These are phyloP conservation scores for Hirtodrosophila histrioides DNA, from an alignment of 2,888 invertebrate genomes.

Conservation along the genomic window DNA sequence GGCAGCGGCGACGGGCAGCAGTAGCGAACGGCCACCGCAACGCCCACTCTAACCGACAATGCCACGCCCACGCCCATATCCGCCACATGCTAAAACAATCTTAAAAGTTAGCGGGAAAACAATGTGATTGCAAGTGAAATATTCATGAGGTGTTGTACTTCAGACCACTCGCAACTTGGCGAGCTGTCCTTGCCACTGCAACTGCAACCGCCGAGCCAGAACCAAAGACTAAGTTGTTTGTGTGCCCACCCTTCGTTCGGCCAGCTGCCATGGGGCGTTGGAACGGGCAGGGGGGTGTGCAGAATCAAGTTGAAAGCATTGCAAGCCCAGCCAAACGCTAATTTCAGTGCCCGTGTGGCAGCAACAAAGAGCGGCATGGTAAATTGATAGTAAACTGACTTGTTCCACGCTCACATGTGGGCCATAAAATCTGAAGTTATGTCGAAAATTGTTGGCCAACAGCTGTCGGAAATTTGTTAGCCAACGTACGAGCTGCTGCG, in stretches of 20 bases:
- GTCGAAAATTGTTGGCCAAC: slow-evolving; percentile 66
- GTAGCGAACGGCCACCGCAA: slow-evolving; percentile 14
- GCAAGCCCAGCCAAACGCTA: slow-evolving; percentile 51
- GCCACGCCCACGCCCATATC: slow-evolving; percentile 65
- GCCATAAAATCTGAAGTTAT: slow-evolving; percentile 74
- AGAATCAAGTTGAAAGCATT: no score
- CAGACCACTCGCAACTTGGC: slow-evolving; percentile 37
- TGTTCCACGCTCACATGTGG: slow-evolving; percentile 64
- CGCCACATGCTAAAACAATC: slow-evolving; percentile 79
- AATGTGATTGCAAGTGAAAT: slow-evolving; percentile 81
- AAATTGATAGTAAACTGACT: slow-evolving; percentile 70
- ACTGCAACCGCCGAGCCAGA: slow-evolving; percentile 14
- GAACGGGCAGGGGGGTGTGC: no score
- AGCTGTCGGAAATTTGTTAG: slow-evolving; percentile 72
- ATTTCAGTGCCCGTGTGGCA: slow-evolving; percentile 49
- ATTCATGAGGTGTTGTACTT: slow-evolving; percentile 69
- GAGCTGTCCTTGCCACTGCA: slow-evolving; percentile 37
- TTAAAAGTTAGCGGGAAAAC: slow-evolving; percentile 79
- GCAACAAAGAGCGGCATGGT: slow-evolving; percentile 24
- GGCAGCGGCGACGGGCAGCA: slow-evolving; percentile 19
- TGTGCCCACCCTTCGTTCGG: slow-evolving; percentile 27
- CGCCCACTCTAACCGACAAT: slow-evolving; percentile 37
- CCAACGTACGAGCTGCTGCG: slow-evolving; percentile 27
- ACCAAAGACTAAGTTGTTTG: slow-evolving; percentile 23
- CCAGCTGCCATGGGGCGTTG: neutral